Evolutionary conservation across 2,113 vertebrate genomes (phyloP).

Genomic region (Cettia cetti): DNA sequence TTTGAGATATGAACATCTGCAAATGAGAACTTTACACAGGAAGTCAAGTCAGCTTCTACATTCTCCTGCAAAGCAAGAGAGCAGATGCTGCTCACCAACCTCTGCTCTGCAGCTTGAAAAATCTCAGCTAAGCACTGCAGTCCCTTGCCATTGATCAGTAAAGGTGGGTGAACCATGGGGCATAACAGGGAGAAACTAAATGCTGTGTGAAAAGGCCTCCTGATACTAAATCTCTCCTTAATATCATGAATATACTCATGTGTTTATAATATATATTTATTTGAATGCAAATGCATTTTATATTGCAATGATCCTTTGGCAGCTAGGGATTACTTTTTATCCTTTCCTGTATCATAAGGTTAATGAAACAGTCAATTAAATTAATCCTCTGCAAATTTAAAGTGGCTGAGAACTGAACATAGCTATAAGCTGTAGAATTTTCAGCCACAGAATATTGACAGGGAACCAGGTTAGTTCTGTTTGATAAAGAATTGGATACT

Average conservation of each 20-base stretch:
- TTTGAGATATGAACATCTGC: slow-evolving; percentile 38
- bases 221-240: background rate
- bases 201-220: background rate
- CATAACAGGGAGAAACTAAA: background rate
- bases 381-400: slow-evolving; percentile 51
- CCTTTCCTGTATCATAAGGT: slow-evolving; percentile 19
- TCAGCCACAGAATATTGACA: background rate
- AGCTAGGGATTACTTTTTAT: slow-evolving; percentile 19
- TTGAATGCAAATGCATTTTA: background rate
- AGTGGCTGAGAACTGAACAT: slow-evolving; percentile 9
- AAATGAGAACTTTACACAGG: slow-evolving; percentile 1
- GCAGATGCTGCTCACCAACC: background rate
- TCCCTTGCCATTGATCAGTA: background rate
- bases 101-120: background rate
- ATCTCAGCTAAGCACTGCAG: background rate
- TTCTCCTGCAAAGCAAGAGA: background rate
- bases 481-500: slow-evolving; percentile 20
- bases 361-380: slow-evolving; percentile 57
- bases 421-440: slow-evolving; percentile 18
- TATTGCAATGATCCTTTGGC: background rate
- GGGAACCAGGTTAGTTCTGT: background rate
- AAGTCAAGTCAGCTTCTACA: background rate
- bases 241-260: background rate
- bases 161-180: background rate
- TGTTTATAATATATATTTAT: background rate